A percentile compares a stretch with the other conserved stretches of the same genome.
phyloP scores from a whole-genome alignment of 2,113 vertebrate species.

The human region DNA sequence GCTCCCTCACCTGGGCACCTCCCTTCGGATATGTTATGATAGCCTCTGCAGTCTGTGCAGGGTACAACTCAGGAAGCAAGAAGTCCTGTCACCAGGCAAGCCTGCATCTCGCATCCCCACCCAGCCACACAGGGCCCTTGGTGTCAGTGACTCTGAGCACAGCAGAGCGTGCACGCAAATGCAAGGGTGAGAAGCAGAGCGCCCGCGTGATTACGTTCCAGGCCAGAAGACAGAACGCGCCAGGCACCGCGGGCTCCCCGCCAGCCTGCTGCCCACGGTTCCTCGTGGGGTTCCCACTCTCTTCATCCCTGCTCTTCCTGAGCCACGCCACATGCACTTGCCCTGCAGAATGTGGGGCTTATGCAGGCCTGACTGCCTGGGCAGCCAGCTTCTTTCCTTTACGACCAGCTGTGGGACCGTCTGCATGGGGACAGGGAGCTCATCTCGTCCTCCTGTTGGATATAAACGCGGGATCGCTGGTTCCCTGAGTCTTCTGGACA shows the following conservation, averaged over 20 bases:
- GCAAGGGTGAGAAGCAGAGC: background rate
- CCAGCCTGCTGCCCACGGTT: background rate
- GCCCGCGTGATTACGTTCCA: background rate
- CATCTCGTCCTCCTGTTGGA: background rate
- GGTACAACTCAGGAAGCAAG: rapidly evolving
- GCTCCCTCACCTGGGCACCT: background rate
- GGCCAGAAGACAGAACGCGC: background rate
- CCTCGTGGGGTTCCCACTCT: background rate
- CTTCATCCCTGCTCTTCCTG: background rate
- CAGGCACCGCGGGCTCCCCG: background rate
- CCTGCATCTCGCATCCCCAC: rapidly evolving
- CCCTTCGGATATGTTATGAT: too few species aligned
- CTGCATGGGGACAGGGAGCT: background rate
- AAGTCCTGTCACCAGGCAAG: background rate
- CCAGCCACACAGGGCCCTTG: background rate
- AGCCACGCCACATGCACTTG: too few species aligned
- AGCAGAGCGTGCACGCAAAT: background rate
- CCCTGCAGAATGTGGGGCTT: background rate
- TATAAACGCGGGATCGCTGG: rapidly evolving
- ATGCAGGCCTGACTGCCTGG: background rate
- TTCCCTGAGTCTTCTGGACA: background rate
- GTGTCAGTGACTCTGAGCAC: background rate
- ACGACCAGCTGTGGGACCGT: background rate
- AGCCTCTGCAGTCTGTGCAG: background rate
- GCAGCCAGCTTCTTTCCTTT: background rate